Evolutionary conservation across 2,113 vertebrate genomes (phyloP).

Genomic region (Platysternon megacephalum): DNA sequence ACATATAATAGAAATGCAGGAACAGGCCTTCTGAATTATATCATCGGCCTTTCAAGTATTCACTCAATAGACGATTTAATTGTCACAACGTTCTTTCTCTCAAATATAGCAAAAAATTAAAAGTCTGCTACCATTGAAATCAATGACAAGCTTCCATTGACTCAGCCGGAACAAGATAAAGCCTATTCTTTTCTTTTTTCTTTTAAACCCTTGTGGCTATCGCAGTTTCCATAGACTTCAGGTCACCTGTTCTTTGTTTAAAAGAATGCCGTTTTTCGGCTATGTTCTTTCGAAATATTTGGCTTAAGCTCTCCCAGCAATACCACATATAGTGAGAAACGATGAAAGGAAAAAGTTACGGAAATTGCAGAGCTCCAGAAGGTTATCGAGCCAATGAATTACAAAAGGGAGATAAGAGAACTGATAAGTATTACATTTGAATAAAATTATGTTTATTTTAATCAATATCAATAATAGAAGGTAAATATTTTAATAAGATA

Average conservation of each 20-base stretch:
- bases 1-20: background rate
- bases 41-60: background rate
- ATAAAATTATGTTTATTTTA: slow-evolving; percentile 68
- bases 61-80: background rate
- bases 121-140: background rate
- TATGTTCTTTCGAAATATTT: background rate
- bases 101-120: background rate
- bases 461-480: slow-evolving; percentile 70
- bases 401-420: slow-evolving; percentile 10
- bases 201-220: background rate
- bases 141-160: background rate
- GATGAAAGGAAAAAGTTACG: rapidly evolving
- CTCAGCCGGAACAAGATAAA: background rate
- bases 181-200: background rate
- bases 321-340: rapidly evolving
- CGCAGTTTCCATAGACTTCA: background rate
- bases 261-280: background rate
- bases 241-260: background rate
- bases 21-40: background rate
- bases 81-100: background rate
- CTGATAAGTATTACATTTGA: slow-evolving; percentile 25
- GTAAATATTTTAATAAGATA: slow-evolving; percentile 74
- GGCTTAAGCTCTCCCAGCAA: background rate
- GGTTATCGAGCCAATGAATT: background rate
- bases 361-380: background rate